Conservation (phyloP, 2,113 vertebrate species). For the Dolichallabes microphthalmus region DNA sequence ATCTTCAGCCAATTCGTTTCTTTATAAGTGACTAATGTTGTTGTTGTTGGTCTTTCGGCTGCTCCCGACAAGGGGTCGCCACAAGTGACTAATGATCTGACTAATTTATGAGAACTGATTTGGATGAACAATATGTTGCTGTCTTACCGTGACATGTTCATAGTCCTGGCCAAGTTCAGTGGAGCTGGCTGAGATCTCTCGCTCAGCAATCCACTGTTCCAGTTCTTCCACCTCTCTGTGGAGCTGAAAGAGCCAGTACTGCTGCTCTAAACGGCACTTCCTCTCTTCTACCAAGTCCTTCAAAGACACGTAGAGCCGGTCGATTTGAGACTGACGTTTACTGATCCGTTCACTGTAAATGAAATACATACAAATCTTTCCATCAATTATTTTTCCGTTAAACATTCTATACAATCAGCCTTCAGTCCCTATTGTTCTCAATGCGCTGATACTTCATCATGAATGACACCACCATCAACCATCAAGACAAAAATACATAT, state of each 20-base stretch:
- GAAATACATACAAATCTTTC: constrained; percentile 12
- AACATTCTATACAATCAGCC: neutral
- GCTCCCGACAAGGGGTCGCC: too few relatives aligned
- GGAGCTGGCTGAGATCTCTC: constrained; percentile 90
- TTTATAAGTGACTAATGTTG: neutral
- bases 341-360: constrained; percentile 87
- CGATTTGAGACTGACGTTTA: constrained; percentile 91
- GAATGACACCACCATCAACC: neutral
- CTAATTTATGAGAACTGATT: neutral
- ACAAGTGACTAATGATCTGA: neutral
- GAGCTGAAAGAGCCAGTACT: constrained; percentile 95
- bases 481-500: neutral
- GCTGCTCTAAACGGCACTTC: constrained; percentile 88
- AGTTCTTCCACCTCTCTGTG: constrained; percentile 92
- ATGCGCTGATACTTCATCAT: neutral
- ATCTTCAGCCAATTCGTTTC: neutral
- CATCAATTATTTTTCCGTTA: neutral
- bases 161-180: constrained; percentile 93
- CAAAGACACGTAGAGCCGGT: constrained; percentile 93
- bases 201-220: constrained; percentile 94
- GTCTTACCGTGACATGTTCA: constrained; percentile 88
- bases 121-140: neutral
- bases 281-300: constrained; percentile 93
- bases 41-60: too few relatives aligned
- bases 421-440: neutral